These are phyloP conservation scores for Coendou prehensilis DNA, from an alignment of 2,797 vertebrate species.

Conservation along the genomic window DNA sequence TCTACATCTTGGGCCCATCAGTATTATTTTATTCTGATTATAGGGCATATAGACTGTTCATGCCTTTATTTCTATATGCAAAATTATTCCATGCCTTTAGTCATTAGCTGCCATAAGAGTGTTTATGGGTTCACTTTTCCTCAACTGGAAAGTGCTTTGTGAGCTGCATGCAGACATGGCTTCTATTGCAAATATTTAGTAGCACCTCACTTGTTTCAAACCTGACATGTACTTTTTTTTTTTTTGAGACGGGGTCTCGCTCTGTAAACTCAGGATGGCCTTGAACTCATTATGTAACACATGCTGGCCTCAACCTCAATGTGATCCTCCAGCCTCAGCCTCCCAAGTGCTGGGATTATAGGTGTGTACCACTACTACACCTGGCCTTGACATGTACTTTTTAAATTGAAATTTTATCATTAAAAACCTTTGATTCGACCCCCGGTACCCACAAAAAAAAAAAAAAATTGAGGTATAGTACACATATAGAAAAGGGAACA, in stretches of 20 bases:
- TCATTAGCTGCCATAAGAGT: background rate
- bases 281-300: background rate
- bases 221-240: background rate
- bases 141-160: background rate
- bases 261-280: background rate
- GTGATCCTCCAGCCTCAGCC: background rate
- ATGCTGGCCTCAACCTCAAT: background rate
- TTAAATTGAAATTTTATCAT: background rate
- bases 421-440: background rate
- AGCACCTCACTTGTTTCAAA: slow-evolving; percentile 7
- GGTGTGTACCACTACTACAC: background rate
- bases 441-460: too few species aligned
- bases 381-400: background rate
- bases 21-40: background rate
- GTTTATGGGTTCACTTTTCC: background rate
- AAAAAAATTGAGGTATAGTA: background rate
- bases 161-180: background rate
- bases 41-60: background rate
- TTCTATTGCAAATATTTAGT: background rate
- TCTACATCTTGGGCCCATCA: background rate
- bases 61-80: background rate
- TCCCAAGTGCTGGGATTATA: background rate
- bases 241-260: background rate
- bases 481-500: background rate
- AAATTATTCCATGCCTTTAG: background rate